Conservation (phyloP, 1,140 invertebrate species). For the Delia radicum region DNA sequence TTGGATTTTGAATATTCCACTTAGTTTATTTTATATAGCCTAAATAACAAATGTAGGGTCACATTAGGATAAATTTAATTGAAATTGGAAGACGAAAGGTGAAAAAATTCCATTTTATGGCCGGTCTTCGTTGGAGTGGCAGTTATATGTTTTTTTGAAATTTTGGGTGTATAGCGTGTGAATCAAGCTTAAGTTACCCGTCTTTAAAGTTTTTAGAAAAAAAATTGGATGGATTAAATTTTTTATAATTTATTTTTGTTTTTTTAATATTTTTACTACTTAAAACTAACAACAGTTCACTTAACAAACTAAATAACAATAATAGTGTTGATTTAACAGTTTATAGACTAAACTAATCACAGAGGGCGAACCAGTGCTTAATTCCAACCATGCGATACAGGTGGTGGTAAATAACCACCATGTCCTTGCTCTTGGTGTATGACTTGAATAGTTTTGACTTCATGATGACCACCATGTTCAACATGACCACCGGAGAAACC, state of each 20-base stretch:
- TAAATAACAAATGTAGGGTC: no score
- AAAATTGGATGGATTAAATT: no score
- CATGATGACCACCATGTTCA: conserved; percentile 35
- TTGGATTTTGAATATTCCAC: no score
- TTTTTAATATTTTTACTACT: not conserved
- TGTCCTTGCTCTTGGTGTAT: conserved; percentile 5
- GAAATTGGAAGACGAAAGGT: no score
- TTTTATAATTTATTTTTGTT: not conserved
- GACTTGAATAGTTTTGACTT: conserved; percentile 41
- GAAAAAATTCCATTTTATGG: no score
- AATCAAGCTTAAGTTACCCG: no score
- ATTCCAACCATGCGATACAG: conserved; percentile 35
- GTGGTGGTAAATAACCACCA: conserved; percentile 41
- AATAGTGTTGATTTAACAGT: not conserved
- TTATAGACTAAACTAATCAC: conserved; percentile 32
- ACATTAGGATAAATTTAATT: no score
- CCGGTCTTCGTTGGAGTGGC: no score
- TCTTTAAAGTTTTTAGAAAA: no score
- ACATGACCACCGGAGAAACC: conserved; percentile 36
- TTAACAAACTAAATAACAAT: not conserved
- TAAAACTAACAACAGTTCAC: not conserved
- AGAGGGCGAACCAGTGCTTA: not conserved
- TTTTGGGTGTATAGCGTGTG: no score
- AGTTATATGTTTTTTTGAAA: no score
- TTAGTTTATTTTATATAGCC: no score